Conservation (phyloP, 2,113 vertebrate species). For the Megaceryle torquata region DNA sequence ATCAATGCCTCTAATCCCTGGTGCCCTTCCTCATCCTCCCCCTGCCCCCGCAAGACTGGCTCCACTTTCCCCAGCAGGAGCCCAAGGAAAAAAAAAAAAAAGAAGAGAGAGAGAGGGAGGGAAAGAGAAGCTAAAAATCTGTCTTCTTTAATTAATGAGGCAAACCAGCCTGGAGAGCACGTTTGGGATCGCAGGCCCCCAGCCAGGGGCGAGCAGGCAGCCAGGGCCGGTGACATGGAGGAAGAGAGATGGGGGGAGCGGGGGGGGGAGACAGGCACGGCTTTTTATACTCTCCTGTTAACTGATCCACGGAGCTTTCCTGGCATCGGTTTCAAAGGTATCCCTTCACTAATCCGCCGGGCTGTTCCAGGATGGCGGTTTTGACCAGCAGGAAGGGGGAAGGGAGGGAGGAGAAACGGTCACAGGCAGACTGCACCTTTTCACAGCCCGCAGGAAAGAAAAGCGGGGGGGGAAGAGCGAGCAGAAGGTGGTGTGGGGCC, state of each 20-base stretch:
- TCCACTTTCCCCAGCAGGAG: constrained; percentile 30
- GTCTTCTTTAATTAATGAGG: constrained; percentile 69
- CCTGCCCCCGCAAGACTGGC: background rate
- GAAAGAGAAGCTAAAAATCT: constrained; percentile 59
- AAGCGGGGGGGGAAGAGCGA: background rate
- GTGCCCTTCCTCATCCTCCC: background rate
- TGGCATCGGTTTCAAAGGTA: constrained; percentile 70
- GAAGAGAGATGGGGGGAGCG: constrained; percentile 46
- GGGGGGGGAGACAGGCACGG: constrained; percentile 50
- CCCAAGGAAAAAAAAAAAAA: background rate
- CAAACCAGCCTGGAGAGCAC: constrained; percentile 50
- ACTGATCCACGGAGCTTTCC: constrained; percentile 67
- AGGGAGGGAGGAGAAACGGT: constrained; percentile 45
- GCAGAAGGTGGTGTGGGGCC: background rate
- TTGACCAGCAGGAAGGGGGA: constrained; percentile 63
- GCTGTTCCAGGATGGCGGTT: constrained; percentile 67
- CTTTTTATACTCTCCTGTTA: constrained; percentile 66
- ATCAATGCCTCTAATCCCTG: background rate
- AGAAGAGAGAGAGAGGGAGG: background rate
- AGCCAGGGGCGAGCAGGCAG: constrained; percentile 42
- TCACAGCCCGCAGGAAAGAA: constrained; percentile 47
- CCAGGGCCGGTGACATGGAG: constrained; percentile 53
- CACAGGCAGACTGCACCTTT: constrained; percentile 61
- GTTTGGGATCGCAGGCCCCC: constrained; percentile 62
- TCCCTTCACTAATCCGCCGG: constrained; percentile 60